Conservation (phyloP, 2,113 vertebrate genomes). For the Lagopus leucura region DNA sequence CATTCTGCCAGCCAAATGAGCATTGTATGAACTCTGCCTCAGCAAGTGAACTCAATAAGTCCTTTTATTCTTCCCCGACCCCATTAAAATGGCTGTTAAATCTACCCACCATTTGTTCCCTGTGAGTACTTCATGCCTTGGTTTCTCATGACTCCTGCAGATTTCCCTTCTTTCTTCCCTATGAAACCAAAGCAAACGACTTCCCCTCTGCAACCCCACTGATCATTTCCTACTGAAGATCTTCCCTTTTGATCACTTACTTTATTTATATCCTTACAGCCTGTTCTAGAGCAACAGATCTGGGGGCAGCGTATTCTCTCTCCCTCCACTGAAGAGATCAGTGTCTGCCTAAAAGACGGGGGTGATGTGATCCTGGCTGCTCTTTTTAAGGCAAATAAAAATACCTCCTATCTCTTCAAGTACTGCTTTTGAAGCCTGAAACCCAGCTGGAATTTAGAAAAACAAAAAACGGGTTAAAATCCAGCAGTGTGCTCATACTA, state of each 20-base stretch:
- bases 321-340: constrained; percentile 9
- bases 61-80: constrained; percentile 48
- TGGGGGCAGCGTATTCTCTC: neutral
- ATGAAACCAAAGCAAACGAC: neutral
- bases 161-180: constrained; percentile 25
- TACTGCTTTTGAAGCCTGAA: constrained; percentile 19
- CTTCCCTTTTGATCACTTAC: constrained; percentile 1
- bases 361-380: constrained; percentile 56
- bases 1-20: constrained; percentile 57
- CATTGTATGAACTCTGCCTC: constrained; percentile 34
- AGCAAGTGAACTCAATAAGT: constrained; percentile 33
- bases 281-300: neutral
- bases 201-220: neutral
- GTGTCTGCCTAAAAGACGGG: constrained; percentile 29
- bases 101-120: constrained; percentile 26
- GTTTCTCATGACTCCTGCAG: constrained; percentile 43
- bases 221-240: neutral
- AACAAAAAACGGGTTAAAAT: neutral
- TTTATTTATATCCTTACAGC: neutral
- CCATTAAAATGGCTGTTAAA: constrained; percentile 44
- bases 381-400: constrained; percentile 59
- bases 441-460: constrained; percentile 3
- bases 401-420: constrained; percentile 21
- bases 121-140: neutral
- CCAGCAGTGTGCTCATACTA: neutral